phyloP scores from a whole-genome alignment of 1,140 invertebrate species.

The Bursaphelenchus mucronatus region DNA sequence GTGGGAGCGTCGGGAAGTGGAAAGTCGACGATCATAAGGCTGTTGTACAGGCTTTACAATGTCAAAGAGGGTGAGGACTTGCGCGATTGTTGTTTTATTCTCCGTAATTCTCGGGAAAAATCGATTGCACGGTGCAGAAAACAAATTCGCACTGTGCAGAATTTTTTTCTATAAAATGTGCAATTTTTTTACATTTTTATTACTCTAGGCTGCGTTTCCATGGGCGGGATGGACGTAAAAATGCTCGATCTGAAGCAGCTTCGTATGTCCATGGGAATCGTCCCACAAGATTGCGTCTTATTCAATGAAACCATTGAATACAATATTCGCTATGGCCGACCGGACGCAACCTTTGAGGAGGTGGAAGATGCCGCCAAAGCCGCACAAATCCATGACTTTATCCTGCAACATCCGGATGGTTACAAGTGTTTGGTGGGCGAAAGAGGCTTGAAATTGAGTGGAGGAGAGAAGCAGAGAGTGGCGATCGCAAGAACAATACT shows the following conservation, averaged over 20 bases:
- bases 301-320: constrained; percentile 92
- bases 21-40: constrained; percentile 85
- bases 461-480: constrained; percentile 87
- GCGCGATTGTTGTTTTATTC: constrained; percentile 29
- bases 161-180: too few relatives aligned
- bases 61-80: constrained; percentile 70
- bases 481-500: constrained; percentile 84
- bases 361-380: constrained; percentile 79
- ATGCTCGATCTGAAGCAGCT: constrained; percentile 61
- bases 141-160: too few relatives aligned
- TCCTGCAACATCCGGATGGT: constrained; percentile 78
- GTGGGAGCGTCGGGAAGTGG: constrained; percentile 85
- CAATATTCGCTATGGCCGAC: constrained; percentile 87
- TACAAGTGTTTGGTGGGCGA: constrained; percentile 64
- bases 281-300: constrained; percentile 94
- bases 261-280: constrained; percentile 77
- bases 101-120: too few relatives aligned
- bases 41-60: constrained; percentile 92
- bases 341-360: constrained; percentile 74
- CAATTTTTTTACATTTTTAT: not conserved
- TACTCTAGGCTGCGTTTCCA: not conserved
- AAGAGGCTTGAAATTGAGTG: constrained; percentile 65
- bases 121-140: too few relatives aligned
- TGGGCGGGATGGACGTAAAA: constrained; percentile 24
- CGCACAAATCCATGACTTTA: constrained; percentile 88